Evolutionary conservation across 2,888 invertebrate genomes (phyloP).

Genomic region (Idaea dimidiata): DNA sequence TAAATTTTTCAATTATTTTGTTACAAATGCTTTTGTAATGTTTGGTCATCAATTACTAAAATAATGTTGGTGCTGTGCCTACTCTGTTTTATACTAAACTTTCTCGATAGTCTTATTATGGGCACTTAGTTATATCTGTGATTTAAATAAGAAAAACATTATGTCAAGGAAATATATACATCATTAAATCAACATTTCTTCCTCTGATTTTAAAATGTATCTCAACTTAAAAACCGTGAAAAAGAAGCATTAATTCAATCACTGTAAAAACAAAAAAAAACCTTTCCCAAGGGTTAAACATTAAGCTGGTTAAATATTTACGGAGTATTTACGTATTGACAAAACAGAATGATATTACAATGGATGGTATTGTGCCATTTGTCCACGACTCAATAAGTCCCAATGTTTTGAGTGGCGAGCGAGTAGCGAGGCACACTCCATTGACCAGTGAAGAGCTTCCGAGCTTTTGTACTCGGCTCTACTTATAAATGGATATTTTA

Average conservation of each 20-base stretch:
- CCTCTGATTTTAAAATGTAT: too few relatives aligned
- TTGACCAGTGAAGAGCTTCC: constrained; percentile 69
- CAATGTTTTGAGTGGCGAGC: constrained; percentile 27
- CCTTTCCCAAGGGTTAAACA: constrained; percentile 49
- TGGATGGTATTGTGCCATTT: constrained; percentile 50
- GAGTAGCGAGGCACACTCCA: constrained; percentile 42
- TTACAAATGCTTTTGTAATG: too few relatives aligned
- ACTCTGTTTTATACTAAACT: too few relatives aligned
- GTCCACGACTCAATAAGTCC: constrained; percentile 28
- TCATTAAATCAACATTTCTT: too few relatives aligned
- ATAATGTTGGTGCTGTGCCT: too few relatives aligned
- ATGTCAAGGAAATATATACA: too few relatives aligned
- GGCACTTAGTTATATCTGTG: too few relatives aligned
- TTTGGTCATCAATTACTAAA: too few relatives aligned
- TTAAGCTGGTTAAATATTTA: constrained; percentile 74
- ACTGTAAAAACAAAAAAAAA: constrained; percentile 10
- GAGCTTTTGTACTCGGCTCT: constrained; percentile 31
- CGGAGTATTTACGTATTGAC: constrained; percentile 71
- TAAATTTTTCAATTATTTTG: too few relatives aligned
- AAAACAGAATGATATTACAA: constrained; percentile 68
- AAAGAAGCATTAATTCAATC: constrained; percentile 10
- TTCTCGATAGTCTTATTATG: too few relatives aligned
- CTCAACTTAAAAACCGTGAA: constrained; percentile 3
- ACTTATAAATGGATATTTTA: constrained; percentile 17
- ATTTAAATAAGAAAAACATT: too few relatives aligned